Conservation (phyloP, 2,113 vertebrate genomes). For the Rhea pennata region DNA sequence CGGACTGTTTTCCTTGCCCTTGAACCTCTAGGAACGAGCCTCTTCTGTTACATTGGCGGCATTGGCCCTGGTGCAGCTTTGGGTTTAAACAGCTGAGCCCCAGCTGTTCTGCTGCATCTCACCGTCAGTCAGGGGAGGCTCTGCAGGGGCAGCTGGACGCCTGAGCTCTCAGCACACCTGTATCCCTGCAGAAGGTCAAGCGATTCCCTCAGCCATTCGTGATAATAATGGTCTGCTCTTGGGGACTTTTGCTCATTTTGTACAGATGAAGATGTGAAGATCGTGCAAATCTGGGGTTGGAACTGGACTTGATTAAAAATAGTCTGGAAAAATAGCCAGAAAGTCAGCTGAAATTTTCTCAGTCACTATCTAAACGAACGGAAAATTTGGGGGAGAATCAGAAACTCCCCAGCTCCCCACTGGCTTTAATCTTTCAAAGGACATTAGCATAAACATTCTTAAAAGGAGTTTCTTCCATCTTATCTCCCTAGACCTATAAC, state of each 20-base stretch:
- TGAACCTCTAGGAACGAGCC: background rate
- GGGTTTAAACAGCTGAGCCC: background rate
- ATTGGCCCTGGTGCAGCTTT: background rate
- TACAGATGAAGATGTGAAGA: background rate
- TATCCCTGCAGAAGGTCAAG: background rate
- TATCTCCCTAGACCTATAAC: background rate
- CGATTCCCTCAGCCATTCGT: rapidly evolving
- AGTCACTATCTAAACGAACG: background rate
- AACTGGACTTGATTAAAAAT: background rate
- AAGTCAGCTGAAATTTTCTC: background rate
- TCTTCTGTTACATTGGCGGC: background rate
- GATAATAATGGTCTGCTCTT: background rate
- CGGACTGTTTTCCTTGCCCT: background rate
- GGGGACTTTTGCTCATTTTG: background rate
- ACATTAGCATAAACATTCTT: background rate
- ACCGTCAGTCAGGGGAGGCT: background rate
- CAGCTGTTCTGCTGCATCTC: background rate
- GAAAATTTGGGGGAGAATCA: background rate
- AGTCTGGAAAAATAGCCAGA: background rate
- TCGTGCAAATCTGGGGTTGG: background rate
- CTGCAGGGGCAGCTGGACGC: background rate
- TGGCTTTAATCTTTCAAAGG: background rate
- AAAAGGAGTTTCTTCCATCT: background rate
- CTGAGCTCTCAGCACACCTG: background rate
- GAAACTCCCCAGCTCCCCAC: background rate